Percentiles rank a stretch among this genome's conserved stretches.
These are phyloP conservation scores for Ceratothoa steindachneri DNA, from an alignment of 2,888 invertebrate genomes.

Conservation along the genomic window DNA sequence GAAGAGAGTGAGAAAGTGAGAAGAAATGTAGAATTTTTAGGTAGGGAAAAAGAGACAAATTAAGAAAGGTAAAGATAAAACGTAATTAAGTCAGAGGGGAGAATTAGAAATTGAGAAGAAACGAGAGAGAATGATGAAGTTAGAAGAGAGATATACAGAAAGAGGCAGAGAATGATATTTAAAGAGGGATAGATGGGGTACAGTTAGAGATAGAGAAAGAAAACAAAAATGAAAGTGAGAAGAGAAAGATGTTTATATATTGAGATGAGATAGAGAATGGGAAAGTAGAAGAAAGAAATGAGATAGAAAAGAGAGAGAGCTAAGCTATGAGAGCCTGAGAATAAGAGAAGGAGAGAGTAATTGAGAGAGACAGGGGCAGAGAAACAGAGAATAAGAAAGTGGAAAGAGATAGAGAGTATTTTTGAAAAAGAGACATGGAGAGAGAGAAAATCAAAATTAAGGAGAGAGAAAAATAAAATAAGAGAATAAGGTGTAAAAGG, in stretches of 20 bases:
- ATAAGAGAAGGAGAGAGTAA: neutral
- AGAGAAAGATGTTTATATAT: too few relatives aligned
- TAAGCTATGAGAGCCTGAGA: neutral
- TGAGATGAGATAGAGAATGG: too few relatives aligned
- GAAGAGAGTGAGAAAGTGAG: too few relatives aligned
- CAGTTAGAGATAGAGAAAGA: too few relatives aligned
- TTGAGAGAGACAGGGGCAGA: neutral
- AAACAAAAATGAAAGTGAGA: too few relatives aligned
- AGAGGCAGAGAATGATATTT: neutral
- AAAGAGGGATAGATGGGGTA: neutral
- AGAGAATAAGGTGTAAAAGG: neutral
- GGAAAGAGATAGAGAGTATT: neutral
- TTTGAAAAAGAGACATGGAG: neutral
- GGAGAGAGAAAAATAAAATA: neutral
- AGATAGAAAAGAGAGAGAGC: neutral
- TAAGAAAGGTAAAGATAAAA: too few relatives aligned
- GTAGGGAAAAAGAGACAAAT: too few relatives aligned
- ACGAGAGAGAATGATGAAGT: too few relatives aligned
- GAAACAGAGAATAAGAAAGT: neutral
- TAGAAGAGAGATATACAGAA: neutral
- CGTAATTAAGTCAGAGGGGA: too few relatives aligned
- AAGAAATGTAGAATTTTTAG: too few relatives aligned
- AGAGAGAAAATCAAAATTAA: neutral
- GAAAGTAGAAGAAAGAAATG: too few relatives aligned
- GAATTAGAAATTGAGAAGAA: too few relatives aligned